Evolutionary conservation across 2,113 vertebrate species (phyloP), one percentile per base, ranked within the genome.

Genomic region (Axis porcinus): DNA sequence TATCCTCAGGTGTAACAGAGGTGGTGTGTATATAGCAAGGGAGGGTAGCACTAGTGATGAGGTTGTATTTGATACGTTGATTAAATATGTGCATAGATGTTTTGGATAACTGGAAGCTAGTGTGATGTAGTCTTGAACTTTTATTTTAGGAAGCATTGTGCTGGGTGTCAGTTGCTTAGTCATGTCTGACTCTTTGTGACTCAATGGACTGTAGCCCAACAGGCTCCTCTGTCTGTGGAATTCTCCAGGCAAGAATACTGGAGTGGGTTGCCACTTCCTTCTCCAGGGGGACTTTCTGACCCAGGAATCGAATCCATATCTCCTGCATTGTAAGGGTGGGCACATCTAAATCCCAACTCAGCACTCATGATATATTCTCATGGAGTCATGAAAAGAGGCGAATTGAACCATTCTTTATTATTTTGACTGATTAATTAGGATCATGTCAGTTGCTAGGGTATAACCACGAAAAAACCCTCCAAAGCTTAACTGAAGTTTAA

Each of bases 341-440:
- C 2, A 15, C 17, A 62, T 62, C 14, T 85, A 33, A 33, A 52
- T 97, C 60, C 25, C 40, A 52, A 33, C 33, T 86, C 62, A 60
- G 6, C 9, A 33, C 3, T 74, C 25, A 12, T 11, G 43, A 15
- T 64, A 30, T 43, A 45, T 36, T 98, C 33, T 86, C 57, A 60
- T n/a, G 15, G 45, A 78, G 14, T 86, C 55, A 33, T 25, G 45
- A 84, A 87, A 81, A 86, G 40, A 50, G 47, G 43, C 60, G 13
- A 50, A 83, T 83, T 47, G 47, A 27, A 36, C 17, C 52, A 50
- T 90, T 55, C 74, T 93, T 94, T 36, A 62, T 79, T 94, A 67
- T 92, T 97, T 89, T 78, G 36, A 58, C 21, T 88, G 30, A 96
- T 54, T 91, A 92, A 86, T 83, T 94, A 86, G 81, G 23, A 30